These are phyloP conservation scores for human DNA, from an alignment of 2,113 vertebrate genomes.

Conservation along the genomic window GRCh38 chr3:116121501-116122000, in stretches of 20 bases:
- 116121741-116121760: background rate
- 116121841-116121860: too few relatives aligned
- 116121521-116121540: background rate
- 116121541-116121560: background rate
- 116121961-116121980: too few relatives aligned
- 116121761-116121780: background rate
- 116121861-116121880: too few relatives aligned
- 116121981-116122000: too few relatives aligned
- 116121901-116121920: too few relatives aligned
- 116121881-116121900: too few relatives aligned
- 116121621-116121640: background rate
- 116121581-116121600: background rate
- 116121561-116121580: background rate
- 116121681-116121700: background rate
- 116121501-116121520: background rate
- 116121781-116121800: too few relatives aligned
- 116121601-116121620: background rate
- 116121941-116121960: too few relatives aligned
- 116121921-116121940: too few relatives aligned
- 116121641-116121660: background rate
- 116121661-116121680: background rate
- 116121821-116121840: too few relatives aligned
- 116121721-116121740: background rate
- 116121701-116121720: background rate
- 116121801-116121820: too few relatives aligned